Percentiles rank a stretch among this genome's conserved stretches.
These are phyloP conservation scores for Flexamia atlantica DNA, from an alignment of 2,888 invertebrate genomes.

Conservation along the genomic window DNA sequence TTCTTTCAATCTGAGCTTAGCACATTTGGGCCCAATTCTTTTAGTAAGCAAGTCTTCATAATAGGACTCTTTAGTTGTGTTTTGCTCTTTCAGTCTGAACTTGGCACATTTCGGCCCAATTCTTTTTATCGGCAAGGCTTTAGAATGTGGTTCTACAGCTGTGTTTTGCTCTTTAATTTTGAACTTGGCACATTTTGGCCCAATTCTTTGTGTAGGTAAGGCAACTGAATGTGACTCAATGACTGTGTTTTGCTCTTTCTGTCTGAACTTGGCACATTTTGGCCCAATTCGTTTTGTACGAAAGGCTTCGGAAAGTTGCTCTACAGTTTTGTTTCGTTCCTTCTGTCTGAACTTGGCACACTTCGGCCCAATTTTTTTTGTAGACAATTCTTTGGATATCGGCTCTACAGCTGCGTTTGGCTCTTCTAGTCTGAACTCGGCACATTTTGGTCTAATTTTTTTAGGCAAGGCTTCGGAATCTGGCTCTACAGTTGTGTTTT, in stretches of 20 bases:
- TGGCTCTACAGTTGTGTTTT: too few species aligned
- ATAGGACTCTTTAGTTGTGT: not conserved
- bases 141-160: not conserved
- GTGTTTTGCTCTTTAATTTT: not conserved
- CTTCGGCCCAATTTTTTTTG: not conserved
- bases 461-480: not conserved
- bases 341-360: conserved; percentile 1
- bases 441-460: conserved; percentile 11
- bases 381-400: not conserved
- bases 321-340: not conserved
- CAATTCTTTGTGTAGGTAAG: conserved; percentile 2
- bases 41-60: too few species aligned
- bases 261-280: conserved; percentile 1
- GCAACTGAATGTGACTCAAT: not conserved
- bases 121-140: too few species aligned
- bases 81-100: too few species aligned
- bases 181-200: conserved; percentile 23
- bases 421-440: not conserved
- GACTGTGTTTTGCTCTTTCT: not conserved
- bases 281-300: not conserved
- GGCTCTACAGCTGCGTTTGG: not conserved
- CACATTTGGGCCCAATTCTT: too few species aligned
- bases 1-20: too few species aligned
- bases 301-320: not conserved
- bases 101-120: too few species aligned